These are phyloP conservation scores for Ceratosolen solmsi DNA, from an alignment of 1,140 invertebrate species.

Conservation along the genomic window DNA sequence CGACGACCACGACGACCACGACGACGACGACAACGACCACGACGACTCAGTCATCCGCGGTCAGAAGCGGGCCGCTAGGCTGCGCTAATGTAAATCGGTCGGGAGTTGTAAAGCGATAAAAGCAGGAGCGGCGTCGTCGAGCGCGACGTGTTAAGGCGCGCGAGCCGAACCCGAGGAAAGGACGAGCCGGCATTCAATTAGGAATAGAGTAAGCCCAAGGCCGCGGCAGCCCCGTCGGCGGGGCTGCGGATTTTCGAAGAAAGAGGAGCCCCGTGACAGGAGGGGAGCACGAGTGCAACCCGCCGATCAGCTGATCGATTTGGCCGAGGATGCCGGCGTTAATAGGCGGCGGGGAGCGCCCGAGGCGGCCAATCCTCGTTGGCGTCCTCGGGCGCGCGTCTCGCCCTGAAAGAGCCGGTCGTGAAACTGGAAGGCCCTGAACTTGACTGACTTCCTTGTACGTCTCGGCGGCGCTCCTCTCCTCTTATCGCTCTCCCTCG, in stretches of 20 bases:
- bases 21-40: too few species aligned
- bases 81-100: too few species aligned
- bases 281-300: neutral
- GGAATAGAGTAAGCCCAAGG: neutral
- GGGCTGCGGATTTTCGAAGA: neutral
- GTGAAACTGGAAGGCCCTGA: constrained; percentile 25
- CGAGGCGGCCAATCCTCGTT: constrained; percentile 4
- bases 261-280: constrained; percentile 4
- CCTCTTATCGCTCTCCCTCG: neutral
- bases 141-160: too few species aligned
- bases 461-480: neutral
- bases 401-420: neutral
- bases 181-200: neutral
- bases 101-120: too few species aligned
- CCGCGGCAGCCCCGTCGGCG: too few species aligned
- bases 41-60: too few species aligned
- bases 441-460: constrained; percentile 28
- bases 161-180: neutral
- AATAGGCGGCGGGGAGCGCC: neutral
- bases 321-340: neutral
- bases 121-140: too few species aligned
- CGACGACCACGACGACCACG: too few species aligned
- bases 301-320: constrained; percentile 47
- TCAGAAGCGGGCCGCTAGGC: too few species aligned
- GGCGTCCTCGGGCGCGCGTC: neutral